A percentile compares a stretch with the other conserved stretches of the same genome.
These are phyloP conservation scores for Cryptotis parvus DNA, from an alignment of 2,113 vertebrate genomes.

Conservation along the genomic window DNA sequence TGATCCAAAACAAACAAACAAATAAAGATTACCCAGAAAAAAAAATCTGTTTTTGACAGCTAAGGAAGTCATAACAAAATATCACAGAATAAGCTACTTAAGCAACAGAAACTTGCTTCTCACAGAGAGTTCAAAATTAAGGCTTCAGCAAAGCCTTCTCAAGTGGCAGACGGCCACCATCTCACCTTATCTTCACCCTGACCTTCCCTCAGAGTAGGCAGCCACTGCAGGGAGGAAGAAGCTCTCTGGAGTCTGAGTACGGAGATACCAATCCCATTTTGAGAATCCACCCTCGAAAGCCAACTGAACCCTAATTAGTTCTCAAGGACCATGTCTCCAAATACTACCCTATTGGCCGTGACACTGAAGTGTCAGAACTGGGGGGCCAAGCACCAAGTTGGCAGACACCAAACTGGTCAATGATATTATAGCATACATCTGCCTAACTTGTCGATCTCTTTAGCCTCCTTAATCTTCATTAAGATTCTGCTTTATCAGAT, in stretches of 20 bases:
- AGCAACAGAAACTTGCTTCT: conserved; percentile 14
- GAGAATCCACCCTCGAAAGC: not conserved
- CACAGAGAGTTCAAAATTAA: not conserved
- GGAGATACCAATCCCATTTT: not conserved
- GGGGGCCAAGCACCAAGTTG: not conserved
- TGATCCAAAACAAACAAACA: not conserved
- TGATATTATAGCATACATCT: not conserved
- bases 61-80: not conserved
- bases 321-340: not conserved
- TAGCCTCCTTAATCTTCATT: not conserved
- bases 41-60: not conserved
- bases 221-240: not conserved
- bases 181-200: not conserved
- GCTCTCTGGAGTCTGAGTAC: too few species aligned
- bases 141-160: not conserved
- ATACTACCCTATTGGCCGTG: not conserved
- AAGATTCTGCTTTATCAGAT: conserved; percentile 37
- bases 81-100: not conserved
- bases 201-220: not conserved
- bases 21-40: not conserved
- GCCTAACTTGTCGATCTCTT: not conserved
- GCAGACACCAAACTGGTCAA: not conserved
- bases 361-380: not conserved
- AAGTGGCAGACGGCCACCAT: not conserved
- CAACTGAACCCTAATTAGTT: not conserved